A percentile compares a stretch with the other conserved stretches of the same genome.
Conservation (phyloP, 2,113 vertebrate genomes). For the Trachemys scripta region DNA sequence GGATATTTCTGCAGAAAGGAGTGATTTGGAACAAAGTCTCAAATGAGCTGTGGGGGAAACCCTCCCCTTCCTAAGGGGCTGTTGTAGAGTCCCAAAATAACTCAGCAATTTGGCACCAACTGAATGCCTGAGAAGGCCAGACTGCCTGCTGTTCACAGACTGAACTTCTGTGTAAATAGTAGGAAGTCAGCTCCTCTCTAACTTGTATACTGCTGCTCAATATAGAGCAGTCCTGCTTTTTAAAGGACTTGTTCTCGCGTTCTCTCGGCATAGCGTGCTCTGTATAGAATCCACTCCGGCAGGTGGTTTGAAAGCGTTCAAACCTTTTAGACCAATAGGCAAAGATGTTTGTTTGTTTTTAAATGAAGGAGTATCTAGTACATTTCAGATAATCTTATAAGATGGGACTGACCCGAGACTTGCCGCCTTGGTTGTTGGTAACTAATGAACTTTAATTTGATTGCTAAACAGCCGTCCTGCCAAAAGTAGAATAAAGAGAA, state of each 20-base stretch:
- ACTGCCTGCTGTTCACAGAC: constrained; percentile 62
- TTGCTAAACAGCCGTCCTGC: neutral
- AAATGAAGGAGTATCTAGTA: constrained; percentile 5
- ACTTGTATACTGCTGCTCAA: neutral
- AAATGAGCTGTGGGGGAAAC: neutral
- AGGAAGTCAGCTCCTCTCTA: constrained; percentile 52
- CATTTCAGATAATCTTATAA: neutral
- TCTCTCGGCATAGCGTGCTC: neutral
- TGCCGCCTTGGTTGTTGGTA: neutral
- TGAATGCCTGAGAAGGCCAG: constrained; percentile 22
- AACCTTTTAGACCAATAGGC: neutral
- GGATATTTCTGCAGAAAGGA: neutral
- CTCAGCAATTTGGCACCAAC: neutral
- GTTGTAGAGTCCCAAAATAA: neutral
- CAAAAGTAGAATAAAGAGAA: neutral
- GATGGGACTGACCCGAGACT: neutral
- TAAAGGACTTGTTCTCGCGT: neutral
- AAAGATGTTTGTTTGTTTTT: neutral
- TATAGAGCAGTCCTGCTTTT: neutral
- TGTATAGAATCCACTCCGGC: neutral
- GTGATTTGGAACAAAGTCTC: neutral
- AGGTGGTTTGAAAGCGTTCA: neutral
- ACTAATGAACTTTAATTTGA: neutral
- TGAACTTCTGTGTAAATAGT: constrained; percentile 58
- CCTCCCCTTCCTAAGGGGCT: neutral